phyloP scores from a whole-genome alignment of 2,797 vertebrate genomes.

The Cynopterus sphinx region DNA sequence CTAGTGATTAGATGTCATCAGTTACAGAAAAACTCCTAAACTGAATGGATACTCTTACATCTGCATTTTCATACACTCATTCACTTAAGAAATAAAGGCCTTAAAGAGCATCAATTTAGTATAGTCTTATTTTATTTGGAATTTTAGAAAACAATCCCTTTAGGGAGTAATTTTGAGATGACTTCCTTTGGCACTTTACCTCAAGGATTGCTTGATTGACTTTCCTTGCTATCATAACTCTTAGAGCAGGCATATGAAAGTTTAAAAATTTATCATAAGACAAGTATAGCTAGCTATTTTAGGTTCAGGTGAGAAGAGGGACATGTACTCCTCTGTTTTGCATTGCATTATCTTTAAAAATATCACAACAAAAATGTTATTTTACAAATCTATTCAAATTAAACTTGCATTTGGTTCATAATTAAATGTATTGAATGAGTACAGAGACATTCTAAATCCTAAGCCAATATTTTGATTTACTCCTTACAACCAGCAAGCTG shows the following conservation, averaged over 20 bases:
- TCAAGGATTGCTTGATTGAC: not conserved
- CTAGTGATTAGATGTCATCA: not conserved
- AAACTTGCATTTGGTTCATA: constrained; percentile 4
- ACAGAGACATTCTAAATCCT: not conserved
- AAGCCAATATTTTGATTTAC: constrained; percentile 2
- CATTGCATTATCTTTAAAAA: not conserved
- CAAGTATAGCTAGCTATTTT: not conserved
- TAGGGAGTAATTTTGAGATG: not conserved
- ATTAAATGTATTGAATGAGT: not conserved
- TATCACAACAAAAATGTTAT: not conserved
- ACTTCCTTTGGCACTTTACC: constrained; percentile 6
- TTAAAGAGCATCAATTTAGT: not conserved
- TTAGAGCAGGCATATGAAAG: not conserved
- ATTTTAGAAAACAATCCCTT: not conserved
- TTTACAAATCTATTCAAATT: constrained; percentile 25
- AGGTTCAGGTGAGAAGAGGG: not conserved
- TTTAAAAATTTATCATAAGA: not conserved
- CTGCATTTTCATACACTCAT: not conserved
- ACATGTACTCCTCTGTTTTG: not conserved
- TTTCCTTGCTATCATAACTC: not conserved
- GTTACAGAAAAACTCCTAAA: not conserved
- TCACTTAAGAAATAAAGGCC: not conserved
- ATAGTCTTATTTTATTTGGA: constrained; percentile 29
- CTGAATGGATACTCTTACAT: not conserved
- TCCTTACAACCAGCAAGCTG: not conserved